Evolutionary conservation across 2,888 invertebrate species (phyloP).

Genomic region (Tiliacea aurago): DNA sequence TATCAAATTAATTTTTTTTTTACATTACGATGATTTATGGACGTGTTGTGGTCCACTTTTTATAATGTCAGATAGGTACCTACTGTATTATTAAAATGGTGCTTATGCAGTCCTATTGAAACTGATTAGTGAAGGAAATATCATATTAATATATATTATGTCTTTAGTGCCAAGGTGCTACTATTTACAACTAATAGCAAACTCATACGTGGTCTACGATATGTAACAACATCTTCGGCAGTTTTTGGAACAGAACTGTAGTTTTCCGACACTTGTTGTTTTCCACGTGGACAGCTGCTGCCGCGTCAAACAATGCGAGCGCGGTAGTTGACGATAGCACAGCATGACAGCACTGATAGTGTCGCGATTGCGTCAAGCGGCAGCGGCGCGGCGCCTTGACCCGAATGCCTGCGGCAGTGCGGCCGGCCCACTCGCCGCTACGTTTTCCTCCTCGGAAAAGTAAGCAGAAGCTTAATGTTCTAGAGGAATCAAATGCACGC

Average conservation of each 20-base stretch:
- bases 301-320: conserved; percentile 48
- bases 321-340: conserved; percentile 59
- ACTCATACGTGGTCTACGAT: too few species aligned
- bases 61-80: conserved; percentile 16
- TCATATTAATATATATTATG: too few species aligned
- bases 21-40: conserved; percentile 54
- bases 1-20: conserved; percentile 66
- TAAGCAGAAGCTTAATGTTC: conserved; percentile 36
- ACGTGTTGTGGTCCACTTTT: conserved; percentile 50
- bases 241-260: not conserved
- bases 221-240: not conserved
- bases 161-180: not conserved
- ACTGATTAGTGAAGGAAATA: not conserved
- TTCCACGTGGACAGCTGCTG: conserved; percentile 21
- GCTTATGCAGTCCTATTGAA: not conserved
- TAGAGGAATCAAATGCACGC: conserved; percentile 1
- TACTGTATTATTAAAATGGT: not conserved
- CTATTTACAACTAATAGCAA: too few species aligned
- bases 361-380: conserved; percentile 81
- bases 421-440: conserved; percentile 57
- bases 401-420: conserved; percentile 74
- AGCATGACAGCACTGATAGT: conserved; percentile 58
- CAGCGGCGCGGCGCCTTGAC: conserved; percentile 81
- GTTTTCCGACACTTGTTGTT: not conserved
- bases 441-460: conserved; percentile 69